These are phyloP conservation scores for Pseudonaja textilis DNA, from an alignment of 2,113 vertebrate species.

Conservation along the genomic window DNA sequence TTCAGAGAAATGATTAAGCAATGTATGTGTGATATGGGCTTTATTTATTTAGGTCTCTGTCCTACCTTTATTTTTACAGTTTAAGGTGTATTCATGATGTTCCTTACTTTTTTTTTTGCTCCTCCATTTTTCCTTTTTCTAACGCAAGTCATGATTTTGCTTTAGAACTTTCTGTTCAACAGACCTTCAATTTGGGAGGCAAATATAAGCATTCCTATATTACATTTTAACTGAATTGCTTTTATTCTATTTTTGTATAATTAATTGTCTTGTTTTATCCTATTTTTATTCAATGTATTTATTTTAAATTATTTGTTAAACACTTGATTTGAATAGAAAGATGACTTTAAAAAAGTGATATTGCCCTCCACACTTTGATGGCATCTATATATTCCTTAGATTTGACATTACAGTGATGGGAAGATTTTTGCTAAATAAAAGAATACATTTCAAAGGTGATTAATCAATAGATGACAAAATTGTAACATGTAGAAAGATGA, in stretches of 20 bases:
- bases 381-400: slow-evolving; percentile 16
- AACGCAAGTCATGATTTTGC: not conserved
- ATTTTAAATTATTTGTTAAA: not conserved
- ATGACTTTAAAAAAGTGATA: not conserved
- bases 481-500: not conserved
- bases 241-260: not conserved
- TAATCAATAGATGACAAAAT: slow-evolving; percentile 33
- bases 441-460: slow-evolving; percentile 30
- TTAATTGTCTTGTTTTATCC: not conserved
- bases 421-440: not conserved
- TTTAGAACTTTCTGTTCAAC: not conserved
- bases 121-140: not conserved
- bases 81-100: not conserved
- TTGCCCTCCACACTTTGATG: not conserved
- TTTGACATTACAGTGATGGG: not conserved
- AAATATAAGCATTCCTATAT: not conserved
- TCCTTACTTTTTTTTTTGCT: not conserved
- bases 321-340: not conserved
- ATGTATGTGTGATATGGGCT: not conserved
- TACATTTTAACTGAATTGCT: not conserved
- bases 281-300: not conserved
- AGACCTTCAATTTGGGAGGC: not conserved
- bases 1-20: slow-evolving; percentile 40
- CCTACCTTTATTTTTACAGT: not conserved
- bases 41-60: not conserved